Evolutionary conservation across 2,888 invertebrate genomes (phyloP).

Genomic region (Ormyrus rosae): DNA sequence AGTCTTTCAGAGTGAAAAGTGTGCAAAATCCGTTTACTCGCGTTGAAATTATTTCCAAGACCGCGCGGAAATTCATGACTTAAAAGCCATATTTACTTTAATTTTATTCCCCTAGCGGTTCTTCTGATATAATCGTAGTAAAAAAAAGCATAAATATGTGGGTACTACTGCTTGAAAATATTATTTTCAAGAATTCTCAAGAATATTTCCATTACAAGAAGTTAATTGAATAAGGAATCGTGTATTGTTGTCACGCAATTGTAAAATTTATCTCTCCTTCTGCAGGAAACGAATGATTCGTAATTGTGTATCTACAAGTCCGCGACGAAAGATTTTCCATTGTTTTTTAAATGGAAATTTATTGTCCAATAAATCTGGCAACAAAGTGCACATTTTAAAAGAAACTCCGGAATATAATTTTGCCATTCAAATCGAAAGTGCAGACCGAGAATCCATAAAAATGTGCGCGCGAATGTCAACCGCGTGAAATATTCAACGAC

Average conservation of each 20-base stretch:
- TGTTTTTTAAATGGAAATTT: conserved; percentile 41
- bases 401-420: conserved; percentile 7
- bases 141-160: neutral
- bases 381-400: conserved; percentile 11
- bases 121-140: neutral
- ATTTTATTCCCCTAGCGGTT: too few relatives aligned
- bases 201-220: conserved; percentile 27
- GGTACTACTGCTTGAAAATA: neutral
- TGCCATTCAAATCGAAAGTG: conserved; percentile 39
- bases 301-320: conserved; percentile 24
- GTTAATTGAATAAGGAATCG: conserved; percentile 32
- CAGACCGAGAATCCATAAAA: conserved; percentile 25
- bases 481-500: conserved; percentile 41
- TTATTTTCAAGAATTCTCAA: conserved; percentile 19
- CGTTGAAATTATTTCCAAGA: too few relatives aligned
- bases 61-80: too few relatives aligned
- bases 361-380: conserved; percentile 40
- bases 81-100: too few relatives aligned
- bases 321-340: conserved; percentile 39
- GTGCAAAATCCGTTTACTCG: too few relatives aligned
- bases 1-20: too few relatives aligned
- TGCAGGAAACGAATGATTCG: conserved; percentile 37
- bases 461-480: conserved; percentile 6
- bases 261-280: conserved; percentile 29
- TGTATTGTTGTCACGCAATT: conserved; percentile 30